phyloP scores from a whole-genome alignment of 2,797 vertebrate species.

The Spondyliosoma cantharus region DNA sequence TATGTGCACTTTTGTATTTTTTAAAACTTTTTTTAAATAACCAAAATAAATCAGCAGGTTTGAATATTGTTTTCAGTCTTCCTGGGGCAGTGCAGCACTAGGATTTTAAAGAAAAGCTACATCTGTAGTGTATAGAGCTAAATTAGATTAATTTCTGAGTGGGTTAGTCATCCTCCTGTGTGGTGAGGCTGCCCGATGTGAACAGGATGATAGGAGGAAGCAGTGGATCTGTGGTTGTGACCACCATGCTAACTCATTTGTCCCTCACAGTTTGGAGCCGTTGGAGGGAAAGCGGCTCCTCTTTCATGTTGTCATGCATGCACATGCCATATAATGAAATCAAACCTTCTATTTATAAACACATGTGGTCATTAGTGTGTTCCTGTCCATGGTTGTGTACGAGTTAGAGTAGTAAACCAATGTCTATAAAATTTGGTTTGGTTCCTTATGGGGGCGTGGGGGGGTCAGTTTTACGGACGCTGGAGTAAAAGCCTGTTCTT shows the following conservation, averaged over 20 bases:
- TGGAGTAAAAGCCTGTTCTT: conserved; percentile 17
- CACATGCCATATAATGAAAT: conserved; percentile 77
- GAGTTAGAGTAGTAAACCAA: conserved; percentile 13
- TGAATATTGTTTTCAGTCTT: conserved; percentile 24
- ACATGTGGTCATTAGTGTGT: conserved; percentile 40
- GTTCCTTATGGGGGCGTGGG: neutral
- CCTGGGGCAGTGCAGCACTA: neutral
- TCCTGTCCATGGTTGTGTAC: conserved; percentile 11
- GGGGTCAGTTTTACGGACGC: conserved; percentile 18
- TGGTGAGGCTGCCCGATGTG: conserved; percentile 52
- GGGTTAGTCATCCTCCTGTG: conserved; percentile 60
- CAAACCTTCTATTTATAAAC: conserved; percentile 71
- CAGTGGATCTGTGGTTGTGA: conserved; percentile 65
- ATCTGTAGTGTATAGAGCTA: conserved; percentile 54
- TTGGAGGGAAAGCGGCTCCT: conserved; percentile 40
- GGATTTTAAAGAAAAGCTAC: conserved; percentile 31
- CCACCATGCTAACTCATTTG: conserved; percentile 71
- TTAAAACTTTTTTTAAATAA: neutral
- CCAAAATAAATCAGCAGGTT: conserved; percentile 15
- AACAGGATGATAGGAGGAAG: conserved; percentile 69
- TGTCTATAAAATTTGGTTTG: conserved; percentile 48
- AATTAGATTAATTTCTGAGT: conserved; percentile 46
- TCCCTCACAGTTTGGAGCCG: conserved; percentile 66
- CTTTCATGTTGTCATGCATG: conserved; percentile 69
- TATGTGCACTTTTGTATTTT: neutral